Evolutionary conservation across 2,888 invertebrate genomes (phyloP).

Genomic region (Oligia strigilis): DNA sequence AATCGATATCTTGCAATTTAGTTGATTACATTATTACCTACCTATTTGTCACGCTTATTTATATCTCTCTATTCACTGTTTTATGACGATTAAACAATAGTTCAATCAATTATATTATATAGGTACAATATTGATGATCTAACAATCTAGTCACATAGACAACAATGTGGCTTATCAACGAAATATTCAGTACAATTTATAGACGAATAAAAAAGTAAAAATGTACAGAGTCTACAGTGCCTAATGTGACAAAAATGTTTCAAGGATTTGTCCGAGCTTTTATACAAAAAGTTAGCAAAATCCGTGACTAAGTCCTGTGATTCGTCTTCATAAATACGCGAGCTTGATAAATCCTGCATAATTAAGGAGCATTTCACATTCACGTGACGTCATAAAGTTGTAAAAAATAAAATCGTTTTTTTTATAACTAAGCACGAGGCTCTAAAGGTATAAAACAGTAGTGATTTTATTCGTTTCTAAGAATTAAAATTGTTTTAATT

Average conservation of each 20-base stretch:
- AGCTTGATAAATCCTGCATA: conserved; percentile 34
- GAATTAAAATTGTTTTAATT: conserved; percentile 28
- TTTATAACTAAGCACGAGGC: conserved; percentile 20
- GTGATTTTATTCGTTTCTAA: background rate
- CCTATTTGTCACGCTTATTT: background rate
- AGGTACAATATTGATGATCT: background rate
- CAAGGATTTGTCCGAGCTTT: background rate
- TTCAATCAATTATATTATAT: conserved; percentile 3
- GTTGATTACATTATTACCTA: background rate
- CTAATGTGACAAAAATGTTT: conserved; percentile 3
- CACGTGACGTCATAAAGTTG: conserved; percentile 41
- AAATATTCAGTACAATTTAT: background rate
- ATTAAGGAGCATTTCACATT: conserved; percentile 41
- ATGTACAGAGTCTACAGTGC: background rate
- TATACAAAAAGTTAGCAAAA: background rate
- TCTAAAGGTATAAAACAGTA: background rate
- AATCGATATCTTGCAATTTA: background rate
- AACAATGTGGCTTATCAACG: background rate
- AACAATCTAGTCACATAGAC: background rate
- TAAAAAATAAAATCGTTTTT: conserved; percentile 44
- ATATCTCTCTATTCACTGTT: conserved; percentile 7
- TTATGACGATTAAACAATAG: conserved; percentile 7
- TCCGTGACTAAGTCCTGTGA: background rate
- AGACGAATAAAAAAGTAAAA: background rate
- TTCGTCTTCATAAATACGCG: conserved; percentile 8